Base-by-base conservation (phyloP, 1,140 invertebrate genomes). In the Polypedilum pembai region DNA sequence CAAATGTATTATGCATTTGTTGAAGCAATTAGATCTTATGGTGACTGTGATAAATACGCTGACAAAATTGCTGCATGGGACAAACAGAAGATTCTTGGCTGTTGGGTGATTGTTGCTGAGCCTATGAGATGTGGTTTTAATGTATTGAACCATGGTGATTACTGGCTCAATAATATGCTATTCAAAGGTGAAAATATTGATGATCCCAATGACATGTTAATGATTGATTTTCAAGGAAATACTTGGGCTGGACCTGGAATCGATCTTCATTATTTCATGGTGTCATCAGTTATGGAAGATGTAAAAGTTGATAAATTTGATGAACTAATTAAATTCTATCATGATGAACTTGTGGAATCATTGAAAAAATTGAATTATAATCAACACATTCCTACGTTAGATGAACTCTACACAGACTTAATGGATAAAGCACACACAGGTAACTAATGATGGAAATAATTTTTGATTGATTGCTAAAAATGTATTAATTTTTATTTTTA, bases 81-180 rank as follows among this genome's bases (percentile, higher is more conserved):
- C 15, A 12, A 3, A 15, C 12, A 12, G 1, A 12, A 56, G 1
- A n/a, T 56, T 12, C 3, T 56, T 4, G n/a, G n/a, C 4, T 12
- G 12, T 4, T 56, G 7, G 7, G 3, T 56, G 12, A 56, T 12
- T 15, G 45, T 56, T 15, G 45, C 45, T 15, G n/a, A 56, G 3
- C 45, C 45, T 1, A 56, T 56, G 45, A 0, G 45, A 12, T 56
- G 45, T 56, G 45, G 45, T n/a, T 56, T 56, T 4, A 56, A 10
- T 56, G 45, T 15, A 4, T 56, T 56, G 12, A 15, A 12, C 12
- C 45, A 90, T 73, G 88, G 88, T 7, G 89, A 90, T 77, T 82
- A 84, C 18, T 90, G 88, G 88, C 81, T 86, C 0, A 89, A 89
- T 77, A 90, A 90, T 77, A 86, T 90, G 79, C 79, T 90, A 76